phyloP scores from a whole-genome alignment of 2,888 invertebrate species.

The Neoaliturus tenellus region DNA sequence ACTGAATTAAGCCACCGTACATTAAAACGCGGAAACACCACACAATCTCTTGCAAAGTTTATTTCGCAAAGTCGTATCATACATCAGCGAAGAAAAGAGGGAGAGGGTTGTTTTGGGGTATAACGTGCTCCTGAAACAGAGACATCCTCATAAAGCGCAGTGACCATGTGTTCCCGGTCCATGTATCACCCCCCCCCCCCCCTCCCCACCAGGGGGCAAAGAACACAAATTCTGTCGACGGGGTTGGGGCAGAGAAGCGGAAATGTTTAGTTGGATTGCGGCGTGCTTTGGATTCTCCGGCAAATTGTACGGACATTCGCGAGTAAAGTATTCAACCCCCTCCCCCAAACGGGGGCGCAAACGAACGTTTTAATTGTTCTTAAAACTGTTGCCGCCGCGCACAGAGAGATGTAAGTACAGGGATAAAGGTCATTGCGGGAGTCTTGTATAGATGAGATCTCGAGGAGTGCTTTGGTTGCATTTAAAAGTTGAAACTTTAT shows the following conservation, averaged over 20 bases:
- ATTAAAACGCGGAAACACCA: not conserved
- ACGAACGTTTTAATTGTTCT: conserved; percentile 46
- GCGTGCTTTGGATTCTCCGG: conserved; percentile 39
- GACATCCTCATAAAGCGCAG: conserved; percentile 46
- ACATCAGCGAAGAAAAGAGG: not conserved
- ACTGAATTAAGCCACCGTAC: not conserved
- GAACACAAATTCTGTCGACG: conserved; percentile 32
- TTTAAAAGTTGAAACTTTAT: not conserved
- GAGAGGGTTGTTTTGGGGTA: not conserved
- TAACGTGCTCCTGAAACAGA: conserved; percentile 18
- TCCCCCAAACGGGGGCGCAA: not conserved
- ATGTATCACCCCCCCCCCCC: conserved; percentile 24
- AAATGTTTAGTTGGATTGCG: conserved; percentile 48
- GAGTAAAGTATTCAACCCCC: conserved; percentile 33
- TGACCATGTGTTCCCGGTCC: conserved; percentile 48
- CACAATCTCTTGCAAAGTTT: conserved; percentile 10
- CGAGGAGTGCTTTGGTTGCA: not conserved
- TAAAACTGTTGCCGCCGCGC: not conserved
- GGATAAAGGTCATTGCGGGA: not conserved
- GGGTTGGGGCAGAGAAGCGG: conserved; percentile 18
- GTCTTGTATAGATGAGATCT: not conserved
- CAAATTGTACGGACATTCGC: conserved; percentile 37
- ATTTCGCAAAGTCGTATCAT: not conserved
- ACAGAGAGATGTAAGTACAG: not conserved
- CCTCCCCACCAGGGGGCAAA: not conserved